Evolutionary conservation across 2,797 vertebrate genomes (phyloP).

Genomic region (Enteromius anoplus): DNA sequence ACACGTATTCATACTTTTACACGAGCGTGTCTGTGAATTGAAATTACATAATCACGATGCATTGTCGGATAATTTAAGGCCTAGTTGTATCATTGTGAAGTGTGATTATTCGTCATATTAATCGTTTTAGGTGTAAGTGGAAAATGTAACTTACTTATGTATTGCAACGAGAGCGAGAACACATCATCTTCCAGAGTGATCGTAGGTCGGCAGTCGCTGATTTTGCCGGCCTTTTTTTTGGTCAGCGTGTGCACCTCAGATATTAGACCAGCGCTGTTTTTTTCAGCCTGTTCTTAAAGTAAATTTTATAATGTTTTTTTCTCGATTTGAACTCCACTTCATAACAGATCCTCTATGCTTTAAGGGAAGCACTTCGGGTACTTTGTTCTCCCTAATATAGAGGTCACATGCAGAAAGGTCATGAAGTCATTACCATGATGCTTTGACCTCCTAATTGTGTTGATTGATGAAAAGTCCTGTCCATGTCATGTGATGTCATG

Average conservation of each 20-base stretch:
- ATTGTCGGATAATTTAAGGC: slow-evolving; percentile 36
- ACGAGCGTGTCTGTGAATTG: slow-evolving; percentile 37
- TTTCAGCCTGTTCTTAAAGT: neutral
- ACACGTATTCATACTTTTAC: slow-evolving; percentile 42
- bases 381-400: slow-evolving; percentile 16
- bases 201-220: neutral
- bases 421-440: slow-evolving; percentile 51
- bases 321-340: neutral
- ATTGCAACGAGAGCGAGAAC: neutral
- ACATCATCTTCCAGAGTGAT: neutral
- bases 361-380: neutral
- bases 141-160: neutral
- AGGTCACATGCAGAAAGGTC: slow-evolving; percentile 45
- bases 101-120: neutral
- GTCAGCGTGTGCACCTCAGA: slow-evolving; percentile 8
- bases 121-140: neutral
- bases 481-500: slow-evolving; percentile 49
- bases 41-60: slow-evolving; percentile 44
- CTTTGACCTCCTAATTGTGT: slow-evolving; percentile 56
- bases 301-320: neutral
- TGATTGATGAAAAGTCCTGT: slow-evolving; percentile 52
- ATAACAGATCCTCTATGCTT: neutral
- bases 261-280: neutral
- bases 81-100: slow-evolving; percentile 27
- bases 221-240: slow-evolving; percentile 8